A percentile compares a stretch with the other conserved stretches of the same genome.
Evolutionary conservation across 1,140 invertebrate species (phyloP).

Genomic region (Drosophila pallidifrons): DNA sequence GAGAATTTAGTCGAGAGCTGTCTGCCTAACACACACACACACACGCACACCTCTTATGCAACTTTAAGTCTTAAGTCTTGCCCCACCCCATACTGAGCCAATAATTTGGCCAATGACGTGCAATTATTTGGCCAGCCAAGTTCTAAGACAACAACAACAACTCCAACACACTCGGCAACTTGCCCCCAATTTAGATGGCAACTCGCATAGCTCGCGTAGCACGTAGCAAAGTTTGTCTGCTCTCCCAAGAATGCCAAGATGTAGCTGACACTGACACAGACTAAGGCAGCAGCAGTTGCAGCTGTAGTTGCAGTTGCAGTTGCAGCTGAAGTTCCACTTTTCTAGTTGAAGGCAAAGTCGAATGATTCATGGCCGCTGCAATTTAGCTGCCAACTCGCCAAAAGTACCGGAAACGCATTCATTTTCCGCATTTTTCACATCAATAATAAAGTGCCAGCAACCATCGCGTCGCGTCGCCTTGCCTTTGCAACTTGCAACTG

Average conservation of each 20-base stretch:
- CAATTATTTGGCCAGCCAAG: conserved; percentile 73
- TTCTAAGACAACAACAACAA: conserved; percentile 45
- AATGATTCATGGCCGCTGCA: conserved; percentile 79
- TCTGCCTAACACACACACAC: too few species aligned
- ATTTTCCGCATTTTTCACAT: conserved; percentile 83
- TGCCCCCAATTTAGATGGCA: background rate
- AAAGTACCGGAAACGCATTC: conserved; percentile 83
- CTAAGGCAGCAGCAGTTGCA: conserved; percentile 18
- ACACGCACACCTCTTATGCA: too few species aligned
- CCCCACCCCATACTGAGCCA: conserved; percentile 35
- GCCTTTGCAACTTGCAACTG: conserved; percentile 24
- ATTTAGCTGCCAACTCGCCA: conserved; percentile 82
- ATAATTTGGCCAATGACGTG: conserved; percentile 79
- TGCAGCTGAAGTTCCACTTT: background rate
- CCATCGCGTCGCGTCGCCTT: background rate
- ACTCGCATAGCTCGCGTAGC: conserved; percentile 48
- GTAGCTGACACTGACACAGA: conserved; percentile 11
- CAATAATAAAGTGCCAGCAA: conserved; percentile 74
- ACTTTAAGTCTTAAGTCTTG: conserved; percentile 18
- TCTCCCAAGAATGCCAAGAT: conserved; percentile 53
- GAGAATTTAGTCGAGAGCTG: background rate
- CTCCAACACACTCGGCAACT: conserved; percentile 5
- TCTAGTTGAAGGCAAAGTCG: conserved; percentile 38
- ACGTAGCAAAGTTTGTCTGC: conserved; percentile 79
- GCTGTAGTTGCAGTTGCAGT: conserved; percentile 20